Percentiles rank a stretch among this genome's conserved stretches.
Evolutionary conservation across 2,888 invertebrate species (phyloP).

Genomic region (Conus canariensis): DNA sequence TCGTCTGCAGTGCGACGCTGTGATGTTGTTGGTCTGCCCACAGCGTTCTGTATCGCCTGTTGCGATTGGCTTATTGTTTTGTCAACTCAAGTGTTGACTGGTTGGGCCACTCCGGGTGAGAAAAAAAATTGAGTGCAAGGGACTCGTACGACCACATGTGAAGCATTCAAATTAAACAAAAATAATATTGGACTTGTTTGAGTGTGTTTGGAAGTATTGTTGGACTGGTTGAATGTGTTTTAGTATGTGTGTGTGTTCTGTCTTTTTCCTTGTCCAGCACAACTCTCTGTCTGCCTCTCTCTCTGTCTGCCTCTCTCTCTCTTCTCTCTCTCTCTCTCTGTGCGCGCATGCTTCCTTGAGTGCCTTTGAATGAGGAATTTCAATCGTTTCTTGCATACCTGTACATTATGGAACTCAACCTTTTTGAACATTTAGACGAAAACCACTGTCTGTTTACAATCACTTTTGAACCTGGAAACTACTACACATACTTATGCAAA

Average conservation of each 20-base stretch:
- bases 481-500: too few relatives aligned
- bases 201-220: background rate
- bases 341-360: background rate
- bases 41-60: background rate
- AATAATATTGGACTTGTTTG: background rate
- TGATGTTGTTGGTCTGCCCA: background rate
- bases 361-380: background rate
- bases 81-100: slow-evolving; percentile 73
- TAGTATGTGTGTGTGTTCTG: slow-evolving; percentile 33
- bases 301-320: background rate
- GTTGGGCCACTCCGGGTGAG: background rate
- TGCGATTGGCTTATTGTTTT: background rate
- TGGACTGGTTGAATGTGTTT: background rate
- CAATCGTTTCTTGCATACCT: too few relatives aligned
- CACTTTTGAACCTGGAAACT: too few relatives aligned
- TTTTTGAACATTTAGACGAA: slow-evolving; percentile 73
- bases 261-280: background rate
- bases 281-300: background rate
- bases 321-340: background rate
- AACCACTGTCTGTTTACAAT: too few relatives aligned
- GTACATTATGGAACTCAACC: slow-evolving; percentile 78
- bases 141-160: slow-evolving; percentile 5
- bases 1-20: slow-evolving; percentile 9
- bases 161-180: slow-evolving; percentile 14
- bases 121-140: background rate